Evolutionary conservation across 2,888 invertebrate species (phyloP).

Genomic region (Eilema depressum): DNA sequence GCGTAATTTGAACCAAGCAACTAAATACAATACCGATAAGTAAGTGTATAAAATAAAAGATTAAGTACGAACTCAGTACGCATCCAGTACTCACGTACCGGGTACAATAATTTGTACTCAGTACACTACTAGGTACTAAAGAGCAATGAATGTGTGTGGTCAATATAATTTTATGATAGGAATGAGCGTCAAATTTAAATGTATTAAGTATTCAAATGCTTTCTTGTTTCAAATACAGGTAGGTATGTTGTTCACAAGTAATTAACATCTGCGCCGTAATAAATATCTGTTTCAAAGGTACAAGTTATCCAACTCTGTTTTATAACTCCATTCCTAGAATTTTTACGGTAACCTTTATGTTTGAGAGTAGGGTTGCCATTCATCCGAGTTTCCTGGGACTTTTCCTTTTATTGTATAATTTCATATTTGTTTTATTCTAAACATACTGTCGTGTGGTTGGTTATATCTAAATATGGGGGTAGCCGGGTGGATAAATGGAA

Average conservation of each 20-base stretch:
- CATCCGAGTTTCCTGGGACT: background rate
- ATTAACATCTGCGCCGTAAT: slow-evolving; percentile 1
- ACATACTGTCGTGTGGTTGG: too few species aligned
- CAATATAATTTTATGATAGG: slow-evolving; percentile 18
- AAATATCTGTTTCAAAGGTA: slow-evolving; percentile 10
- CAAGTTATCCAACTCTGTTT: background rate
- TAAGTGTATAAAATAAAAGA: background rate
- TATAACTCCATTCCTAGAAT: slow-evolving; percentile 1
- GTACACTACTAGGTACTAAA: background rate
- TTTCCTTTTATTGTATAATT: too few species aligned
- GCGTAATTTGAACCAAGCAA: background rate
- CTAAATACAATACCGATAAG: background rate
- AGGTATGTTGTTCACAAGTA: slow-evolving; percentile 3
- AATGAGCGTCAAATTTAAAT: slow-evolving; percentile 15
- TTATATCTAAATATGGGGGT: too few species aligned
- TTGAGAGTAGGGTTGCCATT: background rate
- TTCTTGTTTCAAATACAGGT: slow-evolving; percentile 10
- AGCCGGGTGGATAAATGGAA: background rate
- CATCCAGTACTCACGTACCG: background rate
- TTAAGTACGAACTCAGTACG: background rate
- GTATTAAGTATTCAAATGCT: slow-evolving; percentile 15
- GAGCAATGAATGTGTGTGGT: slow-evolving; percentile 13
- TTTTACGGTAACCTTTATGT: background rate
- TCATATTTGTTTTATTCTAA: too few species aligned
- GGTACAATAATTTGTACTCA: background rate